These are phyloP conservation scores for Lagorchestes hirsutus DNA, from an alignment of 2,797 vertebrate genomes.

Conservation along the genomic window DNA sequence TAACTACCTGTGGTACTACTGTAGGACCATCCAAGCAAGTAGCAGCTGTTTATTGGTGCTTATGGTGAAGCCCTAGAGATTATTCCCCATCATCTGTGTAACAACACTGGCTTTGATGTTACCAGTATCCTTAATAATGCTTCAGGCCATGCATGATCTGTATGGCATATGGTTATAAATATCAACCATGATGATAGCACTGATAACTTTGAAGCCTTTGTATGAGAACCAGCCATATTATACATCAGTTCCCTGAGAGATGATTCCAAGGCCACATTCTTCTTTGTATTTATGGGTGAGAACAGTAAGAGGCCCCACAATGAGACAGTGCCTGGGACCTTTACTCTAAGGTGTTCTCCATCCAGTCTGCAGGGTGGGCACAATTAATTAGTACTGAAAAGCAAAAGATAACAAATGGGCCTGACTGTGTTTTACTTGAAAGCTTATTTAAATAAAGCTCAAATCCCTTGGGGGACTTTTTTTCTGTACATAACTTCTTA, in stretches of 20 bases:
- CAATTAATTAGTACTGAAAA: conserved; percentile 17
- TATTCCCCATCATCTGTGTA: conserved; percentile 97
- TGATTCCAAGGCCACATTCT: conserved; percentile 95
- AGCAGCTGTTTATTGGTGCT: conserved; percentile 96
- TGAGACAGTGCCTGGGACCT: conserved; percentile 89
- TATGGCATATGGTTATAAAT: conserved; percentile 95
- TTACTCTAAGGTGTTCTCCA: conserved; percentile 18
- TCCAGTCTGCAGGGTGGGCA: background rate
- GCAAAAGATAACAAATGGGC: background rate
- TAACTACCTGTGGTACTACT: conserved; percentile 95
- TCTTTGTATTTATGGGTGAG: conserved; percentile 96
- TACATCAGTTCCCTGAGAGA: conserved; percentile 95
- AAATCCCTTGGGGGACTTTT: background rate
- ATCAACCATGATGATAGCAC: conserved; percentile 96
- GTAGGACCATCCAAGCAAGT: conserved; percentile 96
- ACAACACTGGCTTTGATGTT: conserved; percentile 98
- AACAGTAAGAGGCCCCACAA: conserved; percentile 93
- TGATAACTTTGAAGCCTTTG: conserved; percentile 92
- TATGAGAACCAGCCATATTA: conserved; percentile 96
- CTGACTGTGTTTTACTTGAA: conserved; percentile 3
- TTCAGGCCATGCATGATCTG: conserved; percentile 95
- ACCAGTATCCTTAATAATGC: conserved; percentile 98
- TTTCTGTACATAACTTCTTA: background rate
- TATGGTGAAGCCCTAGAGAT: conserved; percentile 97
- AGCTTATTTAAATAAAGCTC: conserved; percentile 79